Evolutionary conservation across 1,140 invertebrate species (phyloP), one percentile per base, ranked within the genome.

Genomic region (silkworm (Bombyx mori)): DNA sequence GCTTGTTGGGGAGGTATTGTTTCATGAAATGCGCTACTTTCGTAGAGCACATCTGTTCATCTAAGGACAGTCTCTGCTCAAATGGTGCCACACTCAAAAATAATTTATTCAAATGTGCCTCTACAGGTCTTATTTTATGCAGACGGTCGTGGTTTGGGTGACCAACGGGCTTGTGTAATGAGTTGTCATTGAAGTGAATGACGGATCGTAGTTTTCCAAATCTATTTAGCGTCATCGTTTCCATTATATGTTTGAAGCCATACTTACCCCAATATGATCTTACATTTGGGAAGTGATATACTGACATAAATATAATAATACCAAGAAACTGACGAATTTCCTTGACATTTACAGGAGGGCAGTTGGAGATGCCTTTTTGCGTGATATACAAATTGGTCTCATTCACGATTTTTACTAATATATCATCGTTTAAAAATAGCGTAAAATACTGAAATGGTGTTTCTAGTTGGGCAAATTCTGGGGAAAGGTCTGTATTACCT

Each of bases 111-210:
- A 85, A 54, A 55, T 69, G 57, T 44, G 70, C 66, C 53, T 72
- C 53, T 50, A 88, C 12, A 52, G 75, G 75, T 60, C 72, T 62
- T 48, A 86, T 68, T 71, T 84, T 88, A 63, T 72, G 70, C 6
- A 82, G 66, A 54, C 69, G 61, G 61, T 86, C 75, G 26, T 75
- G 65, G 7, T 75, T 18, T 18, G 12, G 1, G 12, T 18, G 12
- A 18, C 12, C 12, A 18, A 18, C 12, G 12, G 12, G 12, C 12
- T 18, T 18, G 12, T 18, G 12, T 18, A 18, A 0, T 18, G 12
- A 18, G 12, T 18, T 18, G 12, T 18, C 12, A 18, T 18, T 18
- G 12, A 18, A 18, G 12, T 18, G 12, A 18, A 18, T 18, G 12
- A 18, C n/a, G n/a, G 51, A 56, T 58, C 62, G 9, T 49, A 65